These are phyloP conservation scores for Scaptomyza polygonia DNA, from an alignment of 2,888 invertebrate genomes.

Conservation along the genomic window DNA sequence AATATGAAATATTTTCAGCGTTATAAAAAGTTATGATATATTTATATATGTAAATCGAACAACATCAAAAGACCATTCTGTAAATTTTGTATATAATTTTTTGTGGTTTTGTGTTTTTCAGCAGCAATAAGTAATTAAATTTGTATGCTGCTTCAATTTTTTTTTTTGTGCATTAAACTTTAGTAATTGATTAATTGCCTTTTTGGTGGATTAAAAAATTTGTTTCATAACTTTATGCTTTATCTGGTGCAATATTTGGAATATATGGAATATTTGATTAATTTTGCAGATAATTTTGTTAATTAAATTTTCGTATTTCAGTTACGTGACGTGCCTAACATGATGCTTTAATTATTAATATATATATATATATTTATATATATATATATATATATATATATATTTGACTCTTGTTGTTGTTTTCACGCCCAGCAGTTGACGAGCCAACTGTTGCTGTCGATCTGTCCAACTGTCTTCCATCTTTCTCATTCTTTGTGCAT, in stretches of 20 bases:
- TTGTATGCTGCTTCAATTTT: not conserved
- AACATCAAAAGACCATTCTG: not conserved
- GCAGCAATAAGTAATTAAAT: not conserved
- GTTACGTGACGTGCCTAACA: conserved; percentile 64
- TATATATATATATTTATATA: conserved; percentile 34
- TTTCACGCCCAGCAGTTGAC: conserved; percentile 70
- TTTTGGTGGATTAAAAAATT: conserved; percentile 29
- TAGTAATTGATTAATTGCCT: conserved; percentile 59
- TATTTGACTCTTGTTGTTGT: conserved; percentile 1
- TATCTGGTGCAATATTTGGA: too few relatives aligned
- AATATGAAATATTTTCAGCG: too few relatives aligned
- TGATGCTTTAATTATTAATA: conserved; percentile 68
- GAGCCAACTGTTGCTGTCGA: conserved; percentile 59
- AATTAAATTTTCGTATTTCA: conserved; percentile 71
- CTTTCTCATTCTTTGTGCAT: conserved; percentile 44
- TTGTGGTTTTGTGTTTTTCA: conserved; percentile 7
- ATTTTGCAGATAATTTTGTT: conserved; percentile 61
- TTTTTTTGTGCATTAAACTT: conserved; percentile 22
- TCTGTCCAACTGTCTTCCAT: conserved; percentile 32
- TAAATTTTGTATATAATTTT: conserved; percentile 1
- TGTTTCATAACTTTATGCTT: conserved; percentile 24
- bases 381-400: conserved; percentile 27
- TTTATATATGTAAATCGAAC: too few relatives aligned
- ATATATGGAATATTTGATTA: conserved; percentile 57
- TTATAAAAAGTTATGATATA: not conserved